These are phyloP conservation scores for Ectropis grisescens DNA, from an alignment of 1,140 invertebrate species.

Conservation along the genomic window DNA sequence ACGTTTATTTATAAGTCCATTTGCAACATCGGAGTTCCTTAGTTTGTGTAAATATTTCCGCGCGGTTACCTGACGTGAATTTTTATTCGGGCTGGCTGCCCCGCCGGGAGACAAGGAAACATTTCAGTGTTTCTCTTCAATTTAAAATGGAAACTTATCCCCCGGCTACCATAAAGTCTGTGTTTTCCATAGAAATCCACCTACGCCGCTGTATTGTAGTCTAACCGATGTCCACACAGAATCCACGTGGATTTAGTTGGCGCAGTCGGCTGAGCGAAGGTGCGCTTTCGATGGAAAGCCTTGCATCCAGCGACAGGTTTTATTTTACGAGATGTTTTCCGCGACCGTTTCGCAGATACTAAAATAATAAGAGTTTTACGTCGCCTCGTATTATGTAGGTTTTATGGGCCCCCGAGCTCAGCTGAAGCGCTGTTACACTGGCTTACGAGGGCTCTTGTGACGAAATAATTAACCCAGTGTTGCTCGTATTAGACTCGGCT, in stretches of 20 bases:
- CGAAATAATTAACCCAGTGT: conserved; percentile 65
- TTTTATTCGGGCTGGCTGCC: conserved; percentile 55
- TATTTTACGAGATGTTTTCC: conserved; percentile 66
- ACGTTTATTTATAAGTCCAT: conserved; percentile 46
- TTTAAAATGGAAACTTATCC: conserved; percentile 69
- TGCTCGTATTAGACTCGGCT: conserved; percentile 51
- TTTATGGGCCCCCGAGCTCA: conserved; percentile 56
- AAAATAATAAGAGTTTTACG: conserved; percentile 69
- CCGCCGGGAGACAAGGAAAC: conserved; percentile 54
- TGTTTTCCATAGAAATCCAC: conserved; percentile 66
- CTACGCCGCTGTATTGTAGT: conserved; percentile 48
- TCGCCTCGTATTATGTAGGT: conserved; percentile 63
- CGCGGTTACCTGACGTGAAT: conserved; percentile 52
- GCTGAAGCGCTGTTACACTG: conserved; percentile 55
- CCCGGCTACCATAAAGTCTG: conserved; percentile 64
- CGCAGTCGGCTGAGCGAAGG: conserved; percentile 30
- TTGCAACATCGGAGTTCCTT: conserved; percentile 31
- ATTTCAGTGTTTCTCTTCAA: conserved; percentile 63
- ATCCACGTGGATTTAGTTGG: conserved; percentile 58
- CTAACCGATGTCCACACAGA: conserved; percentile 56
- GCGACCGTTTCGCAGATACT: conserved; percentile 63
- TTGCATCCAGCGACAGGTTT: conserved; percentile 56
- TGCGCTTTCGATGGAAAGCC: conserved; percentile 24
- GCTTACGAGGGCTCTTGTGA: conserved; percentile 61
- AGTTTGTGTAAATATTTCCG: conserved; percentile 54